phyloP scores from a whole-genome alignment of 2,113 vertebrate species.

The Cinclus mexicanus region DNA sequence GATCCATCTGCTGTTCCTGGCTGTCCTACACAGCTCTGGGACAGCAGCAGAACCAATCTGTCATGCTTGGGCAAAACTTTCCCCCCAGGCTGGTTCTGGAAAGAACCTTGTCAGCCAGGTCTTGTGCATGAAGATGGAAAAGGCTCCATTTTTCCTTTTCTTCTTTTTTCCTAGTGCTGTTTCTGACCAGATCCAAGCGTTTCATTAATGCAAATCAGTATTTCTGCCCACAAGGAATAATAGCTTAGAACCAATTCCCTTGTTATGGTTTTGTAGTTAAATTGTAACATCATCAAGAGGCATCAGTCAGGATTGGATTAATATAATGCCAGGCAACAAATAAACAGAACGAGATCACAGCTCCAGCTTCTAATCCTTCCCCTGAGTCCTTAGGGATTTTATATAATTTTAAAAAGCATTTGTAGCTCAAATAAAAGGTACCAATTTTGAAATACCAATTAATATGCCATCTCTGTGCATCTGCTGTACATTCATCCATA shows the following conservation, averaged over 20 bases:
- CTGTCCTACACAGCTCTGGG: neutral
- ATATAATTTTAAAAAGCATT: neutral
- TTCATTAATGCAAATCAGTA: conserved; percentile 4
- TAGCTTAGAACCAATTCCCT: conserved; percentile 17
- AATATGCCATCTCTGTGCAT: neutral
- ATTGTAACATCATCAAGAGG: neutral
- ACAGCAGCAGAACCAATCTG: neutral
- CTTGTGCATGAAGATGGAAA: neutral
- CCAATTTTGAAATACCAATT: neutral
- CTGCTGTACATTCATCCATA: neutral
- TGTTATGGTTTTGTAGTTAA: conserved; percentile 2
- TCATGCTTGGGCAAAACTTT: neutral
- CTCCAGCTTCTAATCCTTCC: neutral
- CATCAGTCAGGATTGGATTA: neutral
- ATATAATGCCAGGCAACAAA: neutral
- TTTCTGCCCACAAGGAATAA: neutral
- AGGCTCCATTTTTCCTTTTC: neutral
- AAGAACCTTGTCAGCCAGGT: neutral
- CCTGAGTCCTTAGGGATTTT: neutral
- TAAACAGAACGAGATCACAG: neutral
- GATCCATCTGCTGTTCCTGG: neutral
- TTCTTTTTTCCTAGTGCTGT: fast-evolving
- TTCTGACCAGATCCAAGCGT: neutral
- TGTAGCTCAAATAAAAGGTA: neutral
- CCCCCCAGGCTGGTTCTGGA: neutral